phyloP scores from a whole-genome alignment of 2,888 invertebrate genomes.

The Malthinus seriepunctatus region DNA sequence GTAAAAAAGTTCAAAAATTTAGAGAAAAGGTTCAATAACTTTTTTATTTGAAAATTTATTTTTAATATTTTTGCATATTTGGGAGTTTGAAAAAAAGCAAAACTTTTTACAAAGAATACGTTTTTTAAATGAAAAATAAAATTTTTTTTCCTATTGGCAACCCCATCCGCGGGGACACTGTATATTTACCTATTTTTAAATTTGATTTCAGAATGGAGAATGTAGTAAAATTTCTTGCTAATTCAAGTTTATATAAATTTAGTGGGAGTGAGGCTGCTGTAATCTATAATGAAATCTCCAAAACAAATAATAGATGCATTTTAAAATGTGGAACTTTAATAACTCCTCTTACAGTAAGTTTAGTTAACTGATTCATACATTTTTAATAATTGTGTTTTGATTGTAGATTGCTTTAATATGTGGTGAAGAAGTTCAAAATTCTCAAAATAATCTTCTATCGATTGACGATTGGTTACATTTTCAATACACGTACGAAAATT shows the following conservation, averaged over 20 bases:
- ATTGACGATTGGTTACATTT: slow-evolving; percentile 48
- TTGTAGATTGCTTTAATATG: slow-evolving; percentile 42
- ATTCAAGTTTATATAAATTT: slow-evolving; percentile 61
- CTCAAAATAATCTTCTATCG: slow-evolving; percentile 32
- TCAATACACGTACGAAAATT: slow-evolving; percentile 33
- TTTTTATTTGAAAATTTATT: no score
- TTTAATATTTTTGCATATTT: no score
- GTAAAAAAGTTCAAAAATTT: no score
- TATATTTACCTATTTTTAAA: background rate
- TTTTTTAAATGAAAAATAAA: no score
- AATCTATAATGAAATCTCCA: slow-evolving; percentile 83
- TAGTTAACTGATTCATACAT: background rate
- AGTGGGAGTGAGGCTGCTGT: slow-evolving; percentile 47
- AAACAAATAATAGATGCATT: slow-evolving; percentile 69
- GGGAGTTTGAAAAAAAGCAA: no score
- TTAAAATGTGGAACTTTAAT: slow-evolving; percentile 81
- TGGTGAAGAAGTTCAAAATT: slow-evolving; percentile 38
- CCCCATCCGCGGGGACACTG: no score
- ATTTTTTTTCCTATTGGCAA: no score
- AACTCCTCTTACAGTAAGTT: slow-evolving; percentile 73
- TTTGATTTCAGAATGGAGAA: slow-evolving; percentile 60
- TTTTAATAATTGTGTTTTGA: slow-evolving; percentile 9
- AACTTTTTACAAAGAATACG: no score
- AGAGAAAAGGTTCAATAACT: no score
- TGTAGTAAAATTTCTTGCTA: slow-evolving; percentile 64